Base-by-base conservation (phyloP, 2,797 vertebrate species). In the Falco rusticolus region DNA sequence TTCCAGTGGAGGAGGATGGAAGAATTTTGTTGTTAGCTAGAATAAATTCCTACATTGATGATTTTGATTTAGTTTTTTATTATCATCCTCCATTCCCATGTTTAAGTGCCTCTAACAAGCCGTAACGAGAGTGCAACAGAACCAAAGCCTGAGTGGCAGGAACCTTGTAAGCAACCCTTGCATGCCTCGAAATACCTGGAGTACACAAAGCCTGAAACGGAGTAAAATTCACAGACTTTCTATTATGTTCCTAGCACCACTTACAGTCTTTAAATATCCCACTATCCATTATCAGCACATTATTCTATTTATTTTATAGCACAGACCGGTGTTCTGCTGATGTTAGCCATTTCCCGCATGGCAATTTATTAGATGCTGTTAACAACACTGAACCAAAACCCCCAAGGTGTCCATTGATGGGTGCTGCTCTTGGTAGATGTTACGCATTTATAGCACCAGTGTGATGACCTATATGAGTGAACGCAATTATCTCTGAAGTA, bases 1-100 rank as follows among this genome's bases (percentile, higher is more conserved):
- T 84, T 94, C 82, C 82, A 92, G 61, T 82, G 80, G 8, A 92
- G 57, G 57, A 95, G 84, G 57, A 75, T 48, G 63, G 57, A 94
- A 87, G 18, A 90, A 81, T 53, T 81, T 75, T 60, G 28, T 28
- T 85, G 28, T 47, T 91, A 43, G 17, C 33, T 87, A 87, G 89
- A 95, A 77, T 77, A 56, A 80, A 70, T 84, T 87, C 31, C 37
- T 89, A 72, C 22, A 48, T 1, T 57, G 72, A 61, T 12, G 7
- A 71, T 39, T 91, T 76, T 83, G 25, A 54, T 72, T 90, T 76
- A 34, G 8, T 39, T 92, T 85, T 82, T 89, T 53, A 70, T 72
- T 53, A 53, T 59, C 53, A 53, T 59, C 53, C 87, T 85, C 48
- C 25, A 54, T 28, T 64, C 54, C 66, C 31, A 50, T 21, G 1